Conservation (phyloP, 2,888 invertebrate genomes). For the Limnephilus marmoratus region DNA sequence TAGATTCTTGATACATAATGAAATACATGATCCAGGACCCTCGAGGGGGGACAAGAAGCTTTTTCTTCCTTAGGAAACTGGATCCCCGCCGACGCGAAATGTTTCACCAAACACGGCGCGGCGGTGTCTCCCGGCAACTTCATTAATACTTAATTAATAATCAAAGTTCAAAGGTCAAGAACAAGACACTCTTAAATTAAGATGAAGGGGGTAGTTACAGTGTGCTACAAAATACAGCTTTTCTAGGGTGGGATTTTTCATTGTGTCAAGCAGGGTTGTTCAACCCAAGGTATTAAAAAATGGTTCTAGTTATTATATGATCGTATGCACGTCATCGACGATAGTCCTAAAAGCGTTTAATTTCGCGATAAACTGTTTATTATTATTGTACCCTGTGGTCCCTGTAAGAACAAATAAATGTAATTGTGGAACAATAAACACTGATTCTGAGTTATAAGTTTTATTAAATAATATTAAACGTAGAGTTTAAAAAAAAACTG, state of each 20-base stretch:
- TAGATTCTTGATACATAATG: background rate
- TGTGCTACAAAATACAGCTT: background rate
- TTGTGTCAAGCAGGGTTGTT: background rate
- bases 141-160: slow-evolving; percentile 2
- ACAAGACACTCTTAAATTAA: background rate
- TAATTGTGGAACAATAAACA: too few relatives aligned
- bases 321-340: too few relatives aligned
- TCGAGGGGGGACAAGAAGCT: background rate
- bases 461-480: too few relatives aligned
- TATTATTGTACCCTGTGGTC: too few relatives aligned
- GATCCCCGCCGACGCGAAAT: background rate
- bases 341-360: too few relatives aligned
- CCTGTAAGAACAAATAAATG: too few relatives aligned
- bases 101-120: background rate
- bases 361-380: too few relatives aligned
- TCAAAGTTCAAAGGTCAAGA: background rate
- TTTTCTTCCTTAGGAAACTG: background rate
- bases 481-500: too few relatives aligned
- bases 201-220: background rate
- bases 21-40: background rate
- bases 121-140: background rate
- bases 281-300: background rate
- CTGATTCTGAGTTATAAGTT: too few relatives aligned
- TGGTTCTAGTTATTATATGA: too few relatives aligned
- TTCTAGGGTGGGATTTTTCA: background rate